Base-by-base conservation (phyloP, 2,113 vertebrate species). In the Psittacula cyanocephala region DNA sequence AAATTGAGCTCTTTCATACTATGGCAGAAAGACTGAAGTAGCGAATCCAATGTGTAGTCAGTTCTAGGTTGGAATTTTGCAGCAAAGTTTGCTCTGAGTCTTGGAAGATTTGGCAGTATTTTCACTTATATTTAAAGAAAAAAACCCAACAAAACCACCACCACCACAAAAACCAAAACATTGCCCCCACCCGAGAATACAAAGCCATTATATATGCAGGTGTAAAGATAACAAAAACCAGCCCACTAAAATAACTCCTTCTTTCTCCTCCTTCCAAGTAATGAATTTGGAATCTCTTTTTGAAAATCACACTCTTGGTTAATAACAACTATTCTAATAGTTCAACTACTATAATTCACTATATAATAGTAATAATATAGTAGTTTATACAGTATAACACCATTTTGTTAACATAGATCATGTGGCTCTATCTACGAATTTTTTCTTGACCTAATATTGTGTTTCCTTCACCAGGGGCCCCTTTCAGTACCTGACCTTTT, bases 1-100 rank as follows among this genome's bases (percentile, higher is more conserved):
- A 13, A 4, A 13, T 4, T 0, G 14, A 16, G 35, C 6, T 72
- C 10, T 43, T 64, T 39, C 3, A 0, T 24, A 0, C 67, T 41
- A 10, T 0, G 0, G 13, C 15, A 6, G 69, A 76, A 37, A 50
- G 43, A 31, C 16, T 31, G 31, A 11, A 31, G 65, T 16, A 41
- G 71, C 13, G 44, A 9, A 17, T 41, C 4, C 28, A 4, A 0
- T 1, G 29, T n/a, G 46, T 25, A 10, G 33, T 39, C 39, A 12
- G 24, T 62, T 87, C 35, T 41, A 33, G 60, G 35, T 3, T 78
- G 70, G 81, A 31, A 20, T 63, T 71, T 63, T 17, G 8, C 14
- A 43, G 72, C 24, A 5, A 5, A 10, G 55, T 1, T 52, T 46
- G 41, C 13, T 74, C 11, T 20, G 62, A 35, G 3, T 17, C 4